These are phyloP conservation scores for Axis porcinus DNA, from an alignment of 2,113 vertebrate species.

Conservation along the genomic window DNA sequence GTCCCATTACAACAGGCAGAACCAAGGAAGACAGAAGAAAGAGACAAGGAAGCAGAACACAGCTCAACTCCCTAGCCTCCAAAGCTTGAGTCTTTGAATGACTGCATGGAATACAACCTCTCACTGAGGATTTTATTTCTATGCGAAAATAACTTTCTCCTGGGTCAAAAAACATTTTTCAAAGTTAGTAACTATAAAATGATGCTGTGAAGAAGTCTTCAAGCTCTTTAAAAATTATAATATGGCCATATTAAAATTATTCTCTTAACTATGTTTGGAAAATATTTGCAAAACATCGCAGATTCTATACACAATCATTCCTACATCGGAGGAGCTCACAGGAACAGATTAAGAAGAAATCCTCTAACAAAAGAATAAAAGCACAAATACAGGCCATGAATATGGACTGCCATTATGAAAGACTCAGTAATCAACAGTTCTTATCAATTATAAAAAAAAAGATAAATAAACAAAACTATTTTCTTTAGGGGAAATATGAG, in stretches of 20 bases:
- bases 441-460: neutral
- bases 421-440: neutral
- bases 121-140: neutral
- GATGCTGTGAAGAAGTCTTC: neutral
- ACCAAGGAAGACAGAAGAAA: neutral
- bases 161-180: neutral
- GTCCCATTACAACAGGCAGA: neutral
- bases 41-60: neutral
- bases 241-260: neutral
- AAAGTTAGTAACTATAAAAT: neutral
- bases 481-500: neutral
- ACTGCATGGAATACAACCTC: neutral
- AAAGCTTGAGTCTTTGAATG: neutral
- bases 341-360: neutral
- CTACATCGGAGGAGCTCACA: neutral
- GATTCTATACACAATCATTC: neutral
- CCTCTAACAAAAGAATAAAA: neutral
- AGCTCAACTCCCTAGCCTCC: neutral
- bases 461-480: neutral
- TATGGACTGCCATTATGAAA: neutral
- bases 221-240: constrained; percentile 13
- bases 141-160: neutral
- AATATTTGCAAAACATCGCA: neutral
- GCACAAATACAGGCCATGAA: neutral
- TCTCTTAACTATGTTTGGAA: neutral